phyloP scores from a whole-genome alignment of 2,113 vertebrate species.

The Serinus canaria region DNA sequence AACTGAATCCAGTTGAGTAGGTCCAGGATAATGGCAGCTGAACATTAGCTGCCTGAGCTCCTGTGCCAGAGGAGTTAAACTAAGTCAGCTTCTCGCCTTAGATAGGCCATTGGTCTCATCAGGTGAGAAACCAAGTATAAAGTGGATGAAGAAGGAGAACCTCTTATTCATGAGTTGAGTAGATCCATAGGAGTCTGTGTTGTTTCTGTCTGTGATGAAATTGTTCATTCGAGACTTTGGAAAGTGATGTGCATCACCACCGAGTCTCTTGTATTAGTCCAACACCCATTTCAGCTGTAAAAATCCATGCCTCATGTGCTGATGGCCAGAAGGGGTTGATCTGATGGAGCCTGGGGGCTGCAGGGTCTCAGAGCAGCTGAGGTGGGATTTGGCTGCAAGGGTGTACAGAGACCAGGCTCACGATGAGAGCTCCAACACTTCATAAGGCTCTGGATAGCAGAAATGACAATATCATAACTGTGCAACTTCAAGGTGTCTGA shows the following conservation, averaged over 20 bases:
- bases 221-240: background rate
- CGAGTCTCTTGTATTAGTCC: background rate
- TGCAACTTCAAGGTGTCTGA: background rate
- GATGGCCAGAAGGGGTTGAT: background rate
- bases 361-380: background rate
- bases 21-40: background rate
- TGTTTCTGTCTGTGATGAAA: background rate
- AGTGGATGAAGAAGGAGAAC: background rate
- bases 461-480: background rate
- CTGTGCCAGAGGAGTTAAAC: background rate
- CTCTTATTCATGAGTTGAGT: background rate
- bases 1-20: background rate
- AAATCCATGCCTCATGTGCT: background rate
- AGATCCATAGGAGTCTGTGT: background rate
- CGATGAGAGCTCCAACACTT: background rate
- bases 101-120: background rate
- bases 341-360: background rate
- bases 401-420: background rate
- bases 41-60: accelerated
- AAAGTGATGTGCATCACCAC: background rate
- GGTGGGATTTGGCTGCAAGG: background rate
- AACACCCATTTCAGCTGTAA: background rate
- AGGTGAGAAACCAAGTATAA: background rate
- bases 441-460: background rate
- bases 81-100: background rate